These are phyloP conservation scores for Actinostola sp. DNA, from an alignment of 92 coral and sea anemone species.

Conservation along the genomic window DNA sequence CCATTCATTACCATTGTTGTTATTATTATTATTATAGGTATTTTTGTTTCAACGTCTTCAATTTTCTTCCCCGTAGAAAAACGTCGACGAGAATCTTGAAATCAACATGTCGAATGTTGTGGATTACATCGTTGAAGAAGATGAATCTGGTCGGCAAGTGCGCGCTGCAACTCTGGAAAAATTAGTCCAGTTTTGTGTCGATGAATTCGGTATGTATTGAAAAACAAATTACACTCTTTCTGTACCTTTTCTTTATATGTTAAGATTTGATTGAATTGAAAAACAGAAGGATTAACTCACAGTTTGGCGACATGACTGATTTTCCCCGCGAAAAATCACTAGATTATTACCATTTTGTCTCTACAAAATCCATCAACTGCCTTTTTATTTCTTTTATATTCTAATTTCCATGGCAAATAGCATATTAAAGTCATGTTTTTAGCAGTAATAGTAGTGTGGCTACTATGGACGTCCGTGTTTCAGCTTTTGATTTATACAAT, in stretches of 20 bases:
- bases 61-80: not conserved
- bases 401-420: not conserved
- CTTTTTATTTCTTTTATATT: no score
- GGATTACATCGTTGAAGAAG: constrained; percentile 63
- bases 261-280: not conserved
- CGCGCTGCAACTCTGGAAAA: constrained; percentile 88
- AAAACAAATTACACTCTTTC: no score
- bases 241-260: no score
- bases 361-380: no score
- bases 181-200: constrained; percentile 80
- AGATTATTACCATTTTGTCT: no score
- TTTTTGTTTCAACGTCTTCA: not conserved
- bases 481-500: constrained; percentile 10
- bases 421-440: not conserved
- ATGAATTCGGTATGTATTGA: constrained; percentile 82
- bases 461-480: not conserved
- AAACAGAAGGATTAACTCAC: not conserved
- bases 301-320: not conserved
- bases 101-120: constrained; percentile 16
- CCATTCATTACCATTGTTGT: not conserved
- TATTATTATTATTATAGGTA: not conserved
- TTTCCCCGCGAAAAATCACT: not conserved
- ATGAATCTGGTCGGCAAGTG: constrained; percentile 34
- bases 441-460: not conserved
- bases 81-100: not conserved